These are phyloP conservation scores for Muraenolepis orangiensis DNA, from an alignment of 2,797 vertebrate species.

Conservation along the genomic window DNA sequence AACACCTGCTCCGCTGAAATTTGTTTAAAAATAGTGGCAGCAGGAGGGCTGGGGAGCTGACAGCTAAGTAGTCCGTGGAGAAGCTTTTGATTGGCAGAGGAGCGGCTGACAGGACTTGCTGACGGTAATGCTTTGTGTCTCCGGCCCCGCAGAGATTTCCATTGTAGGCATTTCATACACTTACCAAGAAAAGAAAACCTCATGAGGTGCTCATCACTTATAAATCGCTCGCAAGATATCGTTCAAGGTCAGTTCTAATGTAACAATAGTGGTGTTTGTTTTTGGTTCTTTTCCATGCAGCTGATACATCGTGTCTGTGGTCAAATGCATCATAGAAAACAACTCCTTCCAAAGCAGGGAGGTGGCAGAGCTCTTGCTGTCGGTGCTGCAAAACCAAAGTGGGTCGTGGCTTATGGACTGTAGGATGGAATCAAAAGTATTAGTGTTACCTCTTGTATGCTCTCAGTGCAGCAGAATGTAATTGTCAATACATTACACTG, in stretches of 20 bases:
- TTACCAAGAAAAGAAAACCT: conserved; percentile 66
- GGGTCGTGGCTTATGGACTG: neutral
- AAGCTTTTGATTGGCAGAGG: conserved; percentile 70
- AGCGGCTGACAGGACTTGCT: conserved; percentile 47
- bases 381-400: conserved; percentile 16
- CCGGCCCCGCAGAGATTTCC: conserved; percentile 65
- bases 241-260: conserved; percentile 38
- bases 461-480: neutral
- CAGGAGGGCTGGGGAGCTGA: conserved; percentile 59
- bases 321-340: conserved; percentile 36
- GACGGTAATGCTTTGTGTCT: conserved; percentile 71
- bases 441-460: conserved; percentile 16
- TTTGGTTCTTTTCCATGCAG: conserved; percentile 31
- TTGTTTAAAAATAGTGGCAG: conserved; percentile 72
- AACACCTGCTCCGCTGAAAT: conserved; percentile 72
- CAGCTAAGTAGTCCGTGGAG: conserved; percentile 77
- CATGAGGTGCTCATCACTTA: conserved; percentile 40
- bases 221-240: conserved; percentile 47
- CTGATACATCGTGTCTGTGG: conserved; percentile 45
- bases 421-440: neutral
- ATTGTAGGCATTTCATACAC: conserved; percentile 62
- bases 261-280: conserved; percentile 36
- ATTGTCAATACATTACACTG: conserved; percentile 19
- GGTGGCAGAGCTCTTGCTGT: no score
- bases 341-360: neutral